A percentile compares a stretch with the other conserved stretches of the same genome.
These are phyloP conservation scores for Lordiphosa andalusiaca DNA, from an alignment of 2,888 invertebrate species.

Conservation along the genomic window DNA sequence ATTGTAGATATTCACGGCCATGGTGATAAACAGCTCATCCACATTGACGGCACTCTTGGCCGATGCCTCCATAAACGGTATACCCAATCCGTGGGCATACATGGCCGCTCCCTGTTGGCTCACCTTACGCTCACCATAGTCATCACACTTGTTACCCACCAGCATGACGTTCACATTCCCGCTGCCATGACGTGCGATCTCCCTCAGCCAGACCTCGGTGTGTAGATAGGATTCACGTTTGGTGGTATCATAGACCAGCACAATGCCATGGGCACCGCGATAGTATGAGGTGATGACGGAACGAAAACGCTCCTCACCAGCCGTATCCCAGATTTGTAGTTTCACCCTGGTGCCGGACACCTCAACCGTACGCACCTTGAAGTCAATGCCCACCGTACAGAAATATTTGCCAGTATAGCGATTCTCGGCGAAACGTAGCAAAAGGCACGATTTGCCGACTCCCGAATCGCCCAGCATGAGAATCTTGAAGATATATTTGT, in stretches of 20 bases:
- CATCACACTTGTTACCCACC: conserved; percentile 99
- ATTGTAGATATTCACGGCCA: conserved; percentile 23
- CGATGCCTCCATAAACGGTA: conserved; percentile 99
- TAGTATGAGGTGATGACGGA: conserved; percentile 98
- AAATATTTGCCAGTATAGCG: conserved; percentile 99
- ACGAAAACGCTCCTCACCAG: conserved; percentile 95
- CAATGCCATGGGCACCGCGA: conserved; percentile 97
- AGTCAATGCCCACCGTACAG: conserved; percentile 99
- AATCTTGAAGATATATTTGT: conserved; percentile 87
- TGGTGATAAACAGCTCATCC: conserved; percentile 90
- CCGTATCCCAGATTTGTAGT: conserved; percentile 97
- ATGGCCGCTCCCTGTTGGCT: conserved; percentile 96
- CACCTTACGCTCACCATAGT: conserved; percentile 96
- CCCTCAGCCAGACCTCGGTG: conserved; percentile 99
- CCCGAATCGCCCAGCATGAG: conserved; percentile 99
- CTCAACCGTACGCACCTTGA: conserved; percentile 98
- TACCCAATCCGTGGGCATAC: conserved; percentile 97
- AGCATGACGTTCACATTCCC: conserved; percentile 98
- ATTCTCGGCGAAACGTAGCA: conserved; percentile 99
- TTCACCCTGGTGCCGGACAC: conserved; percentile 97
- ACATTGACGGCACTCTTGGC: conserved; percentile 99
- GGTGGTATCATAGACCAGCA: conserved; percentile 98
- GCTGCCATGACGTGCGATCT: conserved; percentile 96
- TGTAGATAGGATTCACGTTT: conserved; percentile 98
- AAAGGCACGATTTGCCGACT: conserved; percentile 97